A percentile compares a stretch with the other conserved stretches of the same genome.
Evolutionary conservation across 2,113 vertebrate species (phyloP).

Genomic region (Pardalotus punctatus): DNA sequence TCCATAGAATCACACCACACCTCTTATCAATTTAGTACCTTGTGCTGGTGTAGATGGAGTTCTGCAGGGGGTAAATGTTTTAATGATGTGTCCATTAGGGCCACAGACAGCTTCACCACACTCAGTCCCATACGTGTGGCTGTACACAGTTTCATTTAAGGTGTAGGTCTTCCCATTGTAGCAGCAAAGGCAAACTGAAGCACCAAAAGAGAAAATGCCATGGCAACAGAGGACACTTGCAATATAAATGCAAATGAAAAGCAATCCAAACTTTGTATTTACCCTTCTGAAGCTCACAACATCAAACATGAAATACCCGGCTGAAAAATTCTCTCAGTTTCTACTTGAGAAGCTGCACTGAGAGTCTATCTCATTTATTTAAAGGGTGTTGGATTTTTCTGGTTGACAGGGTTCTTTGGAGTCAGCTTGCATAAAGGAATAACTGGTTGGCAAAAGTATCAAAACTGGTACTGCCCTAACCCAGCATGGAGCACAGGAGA

Average conservation of each 20-base stretch:
- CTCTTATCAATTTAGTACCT: slow-evolving; percentile 12
- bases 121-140: slow-evolving; percentile 60
- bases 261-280: neutral
- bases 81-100: slow-evolving; percentile 58
- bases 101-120: slow-evolving; percentile 77
- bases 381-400: neutral
- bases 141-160: slow-evolving; percentile 74
- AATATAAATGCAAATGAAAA: neutral
- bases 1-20: neutral
- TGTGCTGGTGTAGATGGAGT: neutral
- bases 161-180: slow-evolving; percentile 73
- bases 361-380: neutral
- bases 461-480: neutral
- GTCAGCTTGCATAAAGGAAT: neutral
- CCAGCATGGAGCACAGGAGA: neutral
- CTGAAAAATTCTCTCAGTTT: neutral
- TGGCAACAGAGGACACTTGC: neutral
- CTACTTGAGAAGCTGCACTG: neutral
- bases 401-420: neutral
- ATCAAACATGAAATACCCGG: neutral
- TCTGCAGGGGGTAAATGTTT: neutral
- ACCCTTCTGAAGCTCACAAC: neutral
- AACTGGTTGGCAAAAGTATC: neutral
- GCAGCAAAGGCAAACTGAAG: slow-evolving; percentile 77
- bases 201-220: neutral